Evolutionary conservation across 2,797 vertebrate genomes (phyloP).

Genomic region (Tokudaia muenninki): DNA sequence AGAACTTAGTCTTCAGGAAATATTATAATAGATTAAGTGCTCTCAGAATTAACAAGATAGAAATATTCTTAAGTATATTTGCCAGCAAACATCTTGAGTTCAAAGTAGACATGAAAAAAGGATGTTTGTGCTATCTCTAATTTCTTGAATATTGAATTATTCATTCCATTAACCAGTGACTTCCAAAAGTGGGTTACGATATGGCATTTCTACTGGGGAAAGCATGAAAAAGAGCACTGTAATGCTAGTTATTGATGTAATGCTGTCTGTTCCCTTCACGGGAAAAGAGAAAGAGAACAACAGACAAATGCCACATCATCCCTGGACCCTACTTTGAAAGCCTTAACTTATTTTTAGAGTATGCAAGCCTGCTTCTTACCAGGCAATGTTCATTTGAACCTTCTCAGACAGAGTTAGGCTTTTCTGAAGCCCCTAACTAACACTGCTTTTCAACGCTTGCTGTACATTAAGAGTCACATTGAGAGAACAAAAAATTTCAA

Average conservation of each 20-base stretch:
- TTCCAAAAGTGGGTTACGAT: conserved; percentile 64
- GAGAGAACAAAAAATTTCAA: not conserved
- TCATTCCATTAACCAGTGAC: conserved; percentile 70
- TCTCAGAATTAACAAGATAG: conserved; percentile 61
- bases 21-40: conserved; percentile 28
- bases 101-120: conserved; percentile 58
- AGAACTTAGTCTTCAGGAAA: conserved; percentile 26
- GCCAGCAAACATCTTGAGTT: conserved; percentile 72
- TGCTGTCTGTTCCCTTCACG: not conserved
- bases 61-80: conserved; percentile 58
- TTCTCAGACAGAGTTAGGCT: not conserved
- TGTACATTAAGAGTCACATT: conserved; percentile 12
- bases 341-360: not conserved
- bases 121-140: conserved; percentile 68
- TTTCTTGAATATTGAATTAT: conserved; percentile 77
- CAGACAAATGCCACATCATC: not conserved
- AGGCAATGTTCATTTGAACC: conserved; percentile 13
- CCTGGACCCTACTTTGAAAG: conserved; percentile 10
- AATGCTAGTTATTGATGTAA: not conserved
- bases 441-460: not conserved
- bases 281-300: conserved; percentile 5
- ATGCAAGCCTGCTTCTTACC: not conserved
- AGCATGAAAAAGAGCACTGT: conserved; percentile 55
- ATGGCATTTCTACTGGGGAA: conserved; percentile 55
- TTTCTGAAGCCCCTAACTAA: not conserved